Percentiles rank a stretch among this genome's conserved stretches.
phyloP scores from a whole-genome alignment of 2,797 vertebrate species.

The Rhabdophis nuchalis region DNA sequence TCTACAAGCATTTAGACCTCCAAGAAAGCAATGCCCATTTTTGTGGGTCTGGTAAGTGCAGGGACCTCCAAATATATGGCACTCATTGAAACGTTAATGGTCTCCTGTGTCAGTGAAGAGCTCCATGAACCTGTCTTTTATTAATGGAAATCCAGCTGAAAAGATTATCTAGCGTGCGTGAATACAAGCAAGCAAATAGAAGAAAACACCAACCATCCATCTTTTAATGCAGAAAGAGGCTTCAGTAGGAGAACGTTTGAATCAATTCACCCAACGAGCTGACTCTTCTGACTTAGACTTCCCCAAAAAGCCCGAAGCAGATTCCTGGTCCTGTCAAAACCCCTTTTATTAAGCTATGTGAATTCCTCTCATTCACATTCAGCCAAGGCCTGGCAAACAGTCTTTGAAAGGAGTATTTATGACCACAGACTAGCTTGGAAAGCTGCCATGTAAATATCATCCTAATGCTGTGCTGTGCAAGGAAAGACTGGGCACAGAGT shows the following conservation, averaged over 20 bases:
- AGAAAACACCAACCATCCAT: neutral
- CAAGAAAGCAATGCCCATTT: constrained; percentile 1
- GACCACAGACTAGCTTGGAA: too few species aligned
- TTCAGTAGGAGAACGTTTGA: neutral
- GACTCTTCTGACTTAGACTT: neutral
- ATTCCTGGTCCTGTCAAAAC: too few species aligned
- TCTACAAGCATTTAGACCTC: neutral
- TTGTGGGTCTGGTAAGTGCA: neutral
- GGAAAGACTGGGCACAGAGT: too few species aligned
- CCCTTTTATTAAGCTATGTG: too few species aligned
- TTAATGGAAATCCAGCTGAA: constrained; percentile 16
- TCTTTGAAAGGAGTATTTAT: too few species aligned
- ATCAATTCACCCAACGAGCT: neutral
- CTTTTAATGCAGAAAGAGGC: neutral
- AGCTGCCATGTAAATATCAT: too few species aligned
- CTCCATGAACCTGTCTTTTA: constrained; percentile 17
- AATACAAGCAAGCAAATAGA: neutral
- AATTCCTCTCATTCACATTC: too few species aligned
- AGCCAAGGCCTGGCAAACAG: too few species aligned
- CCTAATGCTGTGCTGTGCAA: too few species aligned
- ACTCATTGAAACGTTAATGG: constrained; percentile 10
- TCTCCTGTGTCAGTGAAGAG: constrained; percentile 14
- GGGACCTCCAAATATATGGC: neutral
- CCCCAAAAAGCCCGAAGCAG: too few species aligned
- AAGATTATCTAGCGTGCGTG: constrained; percentile 3